phyloP scores from a whole-genome alignment of 23 tunicate genomes.

The Phallusia fumigata region DNA sequence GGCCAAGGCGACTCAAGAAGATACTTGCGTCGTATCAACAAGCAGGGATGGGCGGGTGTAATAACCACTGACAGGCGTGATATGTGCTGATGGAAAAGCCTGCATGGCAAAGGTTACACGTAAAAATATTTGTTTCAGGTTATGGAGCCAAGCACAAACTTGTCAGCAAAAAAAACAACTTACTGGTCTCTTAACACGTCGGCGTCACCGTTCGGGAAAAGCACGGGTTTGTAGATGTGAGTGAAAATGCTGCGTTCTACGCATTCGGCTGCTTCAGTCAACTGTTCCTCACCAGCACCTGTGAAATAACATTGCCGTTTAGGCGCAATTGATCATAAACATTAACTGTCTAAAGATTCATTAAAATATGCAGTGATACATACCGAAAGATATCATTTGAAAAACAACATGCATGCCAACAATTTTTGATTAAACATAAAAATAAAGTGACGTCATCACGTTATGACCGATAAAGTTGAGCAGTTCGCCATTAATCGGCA shows the following conservation, averaged over 20 bases:
- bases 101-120: too few relatives aligned
- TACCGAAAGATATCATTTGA: too few relatives aligned
- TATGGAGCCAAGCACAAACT: too few relatives aligned
- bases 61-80: constrained; percentile 63
- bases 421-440: too few relatives aligned
- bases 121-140: too few relatives aligned
- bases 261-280: constrained; percentile 56
- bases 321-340: neutral
- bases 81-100: constrained; percentile 76
- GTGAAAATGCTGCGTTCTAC: constrained; percentile 75
- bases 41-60: constrained; percentile 76
- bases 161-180: too few relatives aligned
- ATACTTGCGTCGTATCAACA: constrained; percentile 73
- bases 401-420: too few relatives aligned
- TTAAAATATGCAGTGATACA: too few relatives aligned
- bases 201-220: constrained; percentile 92
- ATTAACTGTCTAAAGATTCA: too few relatives aligned
- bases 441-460: too few relatives aligned
- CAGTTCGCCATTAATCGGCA: too few relatives aligned
- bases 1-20: constrained; percentile 94
- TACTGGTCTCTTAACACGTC: constrained; percentile 85
- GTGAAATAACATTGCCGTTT: neutral
- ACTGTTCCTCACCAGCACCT: constrained; percentile 76
- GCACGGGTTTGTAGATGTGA: constrained; percentile 58
- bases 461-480: too few relatives aligned